These are phyloP conservation scores for Aselliscus stoliczkanus DNA, from an alignment of 2,797 vertebrate genomes.

Conservation along the genomic window DNA sequence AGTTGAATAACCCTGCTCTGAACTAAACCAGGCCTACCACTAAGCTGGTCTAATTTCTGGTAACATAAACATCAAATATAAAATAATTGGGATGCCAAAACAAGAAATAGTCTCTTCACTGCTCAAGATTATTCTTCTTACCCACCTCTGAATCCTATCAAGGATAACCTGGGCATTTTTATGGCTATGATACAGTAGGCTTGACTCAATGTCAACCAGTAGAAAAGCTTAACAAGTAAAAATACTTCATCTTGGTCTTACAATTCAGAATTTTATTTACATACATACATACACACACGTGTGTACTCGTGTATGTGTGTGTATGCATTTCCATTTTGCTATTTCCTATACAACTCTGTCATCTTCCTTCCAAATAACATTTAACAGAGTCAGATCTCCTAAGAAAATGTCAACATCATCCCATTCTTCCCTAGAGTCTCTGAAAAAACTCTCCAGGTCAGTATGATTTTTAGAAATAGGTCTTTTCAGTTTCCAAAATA, in stretches of 20 bases:
- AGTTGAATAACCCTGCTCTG: not conserved
- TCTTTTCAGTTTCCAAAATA: conserved; percentile 27
- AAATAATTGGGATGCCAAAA: not conserved
- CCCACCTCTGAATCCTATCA: not conserved
- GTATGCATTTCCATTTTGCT: not conserved
- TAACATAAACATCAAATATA: conserved; percentile 19
- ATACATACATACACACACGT: not conserved
- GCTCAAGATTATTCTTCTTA: conserved; percentile 19
- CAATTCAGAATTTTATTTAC: conserved; percentile 15
- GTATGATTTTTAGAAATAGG: conserved; percentile 7
- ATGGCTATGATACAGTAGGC: not conserved
- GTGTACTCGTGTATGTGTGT: not conserved
- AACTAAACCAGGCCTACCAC: not conserved
- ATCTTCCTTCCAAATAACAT: not conserved
- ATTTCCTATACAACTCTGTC: conserved; percentile 19
- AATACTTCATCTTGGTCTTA: not conserved
- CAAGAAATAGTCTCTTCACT: not conserved
- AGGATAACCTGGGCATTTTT: not conserved
- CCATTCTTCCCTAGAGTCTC: not conserved
- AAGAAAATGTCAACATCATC: conserved; percentile 2
- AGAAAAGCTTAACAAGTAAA: conserved; percentile 8
- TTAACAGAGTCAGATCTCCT: not conserved
- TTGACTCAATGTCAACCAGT: not conserved
- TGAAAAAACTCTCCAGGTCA: not conserved
- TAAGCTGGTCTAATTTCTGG: conserved; percentile 33